Conservation (phyloP, 1,140 invertebrate species). For the Sweltsa coloradensis region DNA sequence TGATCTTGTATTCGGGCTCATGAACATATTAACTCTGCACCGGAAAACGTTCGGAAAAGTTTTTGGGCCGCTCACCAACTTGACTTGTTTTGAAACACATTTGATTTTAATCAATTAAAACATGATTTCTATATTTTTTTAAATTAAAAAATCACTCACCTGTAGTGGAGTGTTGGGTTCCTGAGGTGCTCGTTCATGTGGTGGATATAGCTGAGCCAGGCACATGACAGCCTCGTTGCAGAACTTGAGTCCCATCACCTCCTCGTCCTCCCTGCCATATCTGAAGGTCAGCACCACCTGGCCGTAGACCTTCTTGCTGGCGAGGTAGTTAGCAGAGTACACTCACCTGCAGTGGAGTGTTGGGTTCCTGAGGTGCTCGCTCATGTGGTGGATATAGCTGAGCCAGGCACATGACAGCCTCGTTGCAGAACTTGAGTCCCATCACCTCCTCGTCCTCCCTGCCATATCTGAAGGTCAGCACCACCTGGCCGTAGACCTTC, state of each 20-base stretch:
- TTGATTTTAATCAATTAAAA: no score
- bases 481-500: conserved; percentile 72
- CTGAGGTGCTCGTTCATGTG: conserved; percentile 26
- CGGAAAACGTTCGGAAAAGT: no score
- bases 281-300: conserved; percentile 77
- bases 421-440: conserved; percentile 84
- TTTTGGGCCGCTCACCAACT: no score
- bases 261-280: conserved; percentile 81
- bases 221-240: conserved; percentile 83
- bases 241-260: conserved; percentile 85
- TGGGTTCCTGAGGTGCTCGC: conserved; percentile 20
- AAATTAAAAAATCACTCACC: no score
- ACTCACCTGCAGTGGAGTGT: conserved; percentile 60
- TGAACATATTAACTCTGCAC: no score
- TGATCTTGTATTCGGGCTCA: no score
- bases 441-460: conserved; percentile 86
- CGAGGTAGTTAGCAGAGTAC: no score
- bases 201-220: conserved; percentile 69
- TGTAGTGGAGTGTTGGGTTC: conserved; percentile 49
- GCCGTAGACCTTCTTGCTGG: conserved; percentile 66
- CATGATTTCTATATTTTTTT: no score
- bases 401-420: conserved; percentile 71
- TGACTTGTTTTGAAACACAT: no score
- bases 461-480: conserved; percentile 76
- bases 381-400: conserved; percentile 61